Evolutionary conservation across 1,140 invertebrate genomes (phyloP).

Genomic region (Drosophila nebulosa): DNA sequence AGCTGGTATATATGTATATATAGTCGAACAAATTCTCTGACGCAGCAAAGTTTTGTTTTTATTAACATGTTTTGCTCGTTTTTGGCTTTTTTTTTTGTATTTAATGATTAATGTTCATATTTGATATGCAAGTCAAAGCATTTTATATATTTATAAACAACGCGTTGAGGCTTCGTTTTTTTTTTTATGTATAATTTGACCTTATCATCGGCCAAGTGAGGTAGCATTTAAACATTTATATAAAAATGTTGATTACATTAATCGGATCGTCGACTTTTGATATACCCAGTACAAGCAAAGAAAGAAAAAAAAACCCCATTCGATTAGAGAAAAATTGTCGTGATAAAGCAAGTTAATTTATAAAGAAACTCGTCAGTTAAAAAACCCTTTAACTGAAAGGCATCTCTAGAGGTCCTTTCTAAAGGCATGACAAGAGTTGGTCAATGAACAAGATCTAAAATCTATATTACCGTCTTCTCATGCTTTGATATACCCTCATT

Average conservation of each 20-base stretch:
- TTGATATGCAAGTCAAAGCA: slow-evolving; percentile 33
- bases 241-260: not conserved
- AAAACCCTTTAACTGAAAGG: no score
- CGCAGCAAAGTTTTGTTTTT: not conserved
- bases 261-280: not conserved
- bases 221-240: slow-evolving; percentile 29
- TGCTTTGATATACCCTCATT: not conserved
- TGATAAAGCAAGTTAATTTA: no score
- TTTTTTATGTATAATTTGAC: slow-evolving; percentile 9
- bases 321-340: no score
- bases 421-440: no score
- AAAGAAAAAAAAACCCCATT: no score
- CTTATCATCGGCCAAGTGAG: slow-evolving; percentile 29
- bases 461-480: not conserved
- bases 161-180: not conserved
- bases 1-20: slow-evolving; percentile 16
- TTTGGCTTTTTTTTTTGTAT: slow-evolving; percentile 29
- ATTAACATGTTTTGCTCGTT: not conserved
- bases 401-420: no score
- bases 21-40: not conserved
- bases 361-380: no score
- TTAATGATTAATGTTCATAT: slow-evolving; percentile 42
- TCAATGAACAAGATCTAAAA: no score
- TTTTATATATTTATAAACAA: slow-evolving; percentile 6
- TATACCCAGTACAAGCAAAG: not conserved